A percentile compares a stretch with the other conserved stretches of the same genome.
Evolutionary conservation across 1,140 invertebrate species (phyloP).

Genomic region (Samia ricini): DNA sequence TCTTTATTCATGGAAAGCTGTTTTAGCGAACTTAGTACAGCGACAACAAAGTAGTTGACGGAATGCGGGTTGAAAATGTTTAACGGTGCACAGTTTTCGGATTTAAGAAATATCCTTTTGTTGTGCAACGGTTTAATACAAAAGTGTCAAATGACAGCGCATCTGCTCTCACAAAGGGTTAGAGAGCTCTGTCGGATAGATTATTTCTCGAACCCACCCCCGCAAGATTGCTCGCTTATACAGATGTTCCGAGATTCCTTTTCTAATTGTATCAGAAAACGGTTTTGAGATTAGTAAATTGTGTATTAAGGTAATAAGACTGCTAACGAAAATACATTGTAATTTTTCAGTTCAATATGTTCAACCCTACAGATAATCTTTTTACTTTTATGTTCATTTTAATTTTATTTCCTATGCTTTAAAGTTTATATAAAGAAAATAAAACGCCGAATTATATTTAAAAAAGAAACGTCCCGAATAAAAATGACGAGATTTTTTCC

Average conservation of each 20-base stretch:
- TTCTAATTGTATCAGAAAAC: constrained; percentile 32
- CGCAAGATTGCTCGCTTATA: constrained; percentile 74
- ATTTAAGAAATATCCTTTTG: constrained; percentile 72
- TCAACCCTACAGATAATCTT: neutral
- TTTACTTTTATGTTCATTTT: neutral
- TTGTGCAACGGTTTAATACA: constrained; percentile 78
- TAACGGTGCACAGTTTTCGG: constrained; percentile 72
- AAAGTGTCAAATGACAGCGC: constrained; percentile 77
- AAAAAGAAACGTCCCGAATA: neutral
- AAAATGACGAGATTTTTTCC: constrained; percentile 2
- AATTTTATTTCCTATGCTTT: neutral
- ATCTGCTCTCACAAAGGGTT: constrained; percentile 76
- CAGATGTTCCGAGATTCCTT: constrained; percentile 61
- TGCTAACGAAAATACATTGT: neutral
- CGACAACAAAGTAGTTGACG: constrained; percentile 50
- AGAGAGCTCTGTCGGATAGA: constrained; percentile 65
- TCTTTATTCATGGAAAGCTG: neutral
- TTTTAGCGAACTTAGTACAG: neutral
- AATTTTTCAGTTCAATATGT: neutral
- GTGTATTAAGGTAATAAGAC: constrained; percentile 2
- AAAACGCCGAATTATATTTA: no score
- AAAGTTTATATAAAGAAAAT: no score
- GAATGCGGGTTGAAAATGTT: constrained; percentile 69
- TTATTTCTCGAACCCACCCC: constrained; percentile 73
- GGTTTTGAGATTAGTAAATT: constrained; percentile 21